Percentiles rank a stretch among this genome's conserved stretches.
Conservation (phyloP, 2,113 vertebrate genomes). For the Mystacornis crossleyi region DNA sequence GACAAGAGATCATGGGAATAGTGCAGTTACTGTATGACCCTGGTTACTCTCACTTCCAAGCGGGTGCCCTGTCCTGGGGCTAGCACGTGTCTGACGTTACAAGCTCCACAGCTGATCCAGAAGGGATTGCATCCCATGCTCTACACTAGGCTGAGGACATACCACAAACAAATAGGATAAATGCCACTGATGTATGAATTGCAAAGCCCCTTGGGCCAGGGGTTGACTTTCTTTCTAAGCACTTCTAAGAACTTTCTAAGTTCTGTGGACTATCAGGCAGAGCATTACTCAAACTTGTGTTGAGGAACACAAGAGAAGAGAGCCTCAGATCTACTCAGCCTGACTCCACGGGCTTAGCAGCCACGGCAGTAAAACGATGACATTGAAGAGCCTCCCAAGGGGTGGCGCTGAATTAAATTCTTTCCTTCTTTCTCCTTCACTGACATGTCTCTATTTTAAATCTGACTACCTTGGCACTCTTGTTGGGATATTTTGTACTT, state of each 20-base stretch:
- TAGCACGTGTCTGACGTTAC: fast-evolving
- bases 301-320: background rate
- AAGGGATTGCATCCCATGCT: background rate
- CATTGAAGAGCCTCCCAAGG: background rate
- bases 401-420: background rate
- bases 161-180: background rate
- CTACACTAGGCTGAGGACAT: background rate
- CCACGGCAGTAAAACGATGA: background rate
- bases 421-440: background rate
- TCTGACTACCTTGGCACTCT: background rate
- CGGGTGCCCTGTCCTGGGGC: background rate
- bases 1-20: background rate
- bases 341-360: background rate
- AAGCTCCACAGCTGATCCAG: background rate
- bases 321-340: background rate
- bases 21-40: background rate
- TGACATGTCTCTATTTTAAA: background rate
- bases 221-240: background rate
- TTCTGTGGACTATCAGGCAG: background rate
- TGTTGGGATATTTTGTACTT: background rate
- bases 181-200: background rate
- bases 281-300: background rate
- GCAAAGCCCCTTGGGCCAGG: background rate
- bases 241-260: background rate
- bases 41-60: background rate